Conservation (phyloP, 1,140 invertebrate species). For the Macrocentrus cingulum region DNA sequence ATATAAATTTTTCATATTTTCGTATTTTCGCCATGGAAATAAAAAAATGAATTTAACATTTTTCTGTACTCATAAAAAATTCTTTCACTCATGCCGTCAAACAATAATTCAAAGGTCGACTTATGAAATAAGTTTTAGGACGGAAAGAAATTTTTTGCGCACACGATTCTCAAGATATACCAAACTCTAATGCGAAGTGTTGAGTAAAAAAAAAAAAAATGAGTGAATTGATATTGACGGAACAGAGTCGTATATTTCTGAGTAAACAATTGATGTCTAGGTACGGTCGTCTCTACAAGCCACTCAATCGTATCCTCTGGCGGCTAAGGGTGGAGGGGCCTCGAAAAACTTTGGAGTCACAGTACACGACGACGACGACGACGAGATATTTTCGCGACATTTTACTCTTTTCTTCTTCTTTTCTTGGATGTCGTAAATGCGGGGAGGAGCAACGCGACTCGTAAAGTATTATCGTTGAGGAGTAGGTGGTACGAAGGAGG, state of each 20-base stretch:
- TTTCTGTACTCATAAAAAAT: no score
- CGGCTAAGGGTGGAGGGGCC: background rate
- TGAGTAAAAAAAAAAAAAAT: no score
- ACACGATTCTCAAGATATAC: no score
- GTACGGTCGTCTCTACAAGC: conserved; percentile 24
- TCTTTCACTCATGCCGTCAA: no score
- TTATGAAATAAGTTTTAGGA: no score
- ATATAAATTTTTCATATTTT: no score
- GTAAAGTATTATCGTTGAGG: conserved; percentile 31
- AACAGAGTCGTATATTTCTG: conserved; percentile 11
- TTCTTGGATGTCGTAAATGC: conserved; percentile 23
- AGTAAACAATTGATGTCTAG: conserved; percentile 22
- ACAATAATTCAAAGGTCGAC: no score
- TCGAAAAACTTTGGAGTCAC: conserved; percentile 8
- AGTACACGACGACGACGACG: background rate
- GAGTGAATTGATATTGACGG: conserved; percentile 15
- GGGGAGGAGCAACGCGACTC: conserved; percentile 29
- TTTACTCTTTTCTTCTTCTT: conserved; percentile 3
- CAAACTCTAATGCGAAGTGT: no score
- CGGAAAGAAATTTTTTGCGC: no score
- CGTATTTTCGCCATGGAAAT: no score
- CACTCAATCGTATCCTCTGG: conserved; percentile 21
- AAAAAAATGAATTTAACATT: no score
- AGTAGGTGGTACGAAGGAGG: conserved; percentile 23
- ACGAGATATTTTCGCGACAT: conserved; percentile 15